Base-by-base conservation (phyloP, 2,797 vertebrate species). In the Silurus aristotelis region DNA sequence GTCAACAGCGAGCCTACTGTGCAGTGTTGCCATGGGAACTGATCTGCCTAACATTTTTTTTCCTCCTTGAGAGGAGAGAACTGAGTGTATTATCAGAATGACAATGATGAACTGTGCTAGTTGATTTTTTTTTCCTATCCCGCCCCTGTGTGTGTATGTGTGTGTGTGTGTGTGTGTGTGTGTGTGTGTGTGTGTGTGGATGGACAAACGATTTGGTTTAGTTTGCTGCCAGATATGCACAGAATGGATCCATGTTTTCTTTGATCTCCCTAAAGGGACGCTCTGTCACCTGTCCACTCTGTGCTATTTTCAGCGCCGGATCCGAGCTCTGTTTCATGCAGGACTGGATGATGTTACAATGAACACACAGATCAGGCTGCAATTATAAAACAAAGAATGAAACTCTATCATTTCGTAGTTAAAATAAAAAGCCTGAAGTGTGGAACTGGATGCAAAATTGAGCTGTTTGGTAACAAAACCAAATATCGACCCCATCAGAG, bases 1-100 rank as follows among this genome's bases (percentile, higher is more conserved):
- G 89, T 92, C 92, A 92, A 91, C 91, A 92, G 90, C 58, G 89
- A 92, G 91, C 92, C 90, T 90, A 90, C 90, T 93, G 92, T 90
- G 91, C 89, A 38, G 71, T 85, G 95, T 95, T 95, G 87, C 94
- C 92, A 95, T 95, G 94, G 94, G 91, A 95, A 95, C 94, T 87
- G 91, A 90, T 93, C 90, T 89, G 88, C 89, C 87, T 83, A 87
- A 87, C 88, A 87, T 91, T 91, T 86, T 92, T 90, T 83, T 72
- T 90, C 27, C 75, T 86, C 48, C 73, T 72, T 60, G 73, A 52
- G 81, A 83, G 81, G 64, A 83, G 81, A 80, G 80, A 87, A 89
- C 86, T 85, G 87, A 87, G 87, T 86, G 90, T 87, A 85, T 90
- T 90, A 89, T 84, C 84, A 83, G 87, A 90, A 83, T 89, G 89